Evolutionary conservation across 2,888 invertebrate species (phyloP).

Genomic region (Pherbina coryleti): DNA sequence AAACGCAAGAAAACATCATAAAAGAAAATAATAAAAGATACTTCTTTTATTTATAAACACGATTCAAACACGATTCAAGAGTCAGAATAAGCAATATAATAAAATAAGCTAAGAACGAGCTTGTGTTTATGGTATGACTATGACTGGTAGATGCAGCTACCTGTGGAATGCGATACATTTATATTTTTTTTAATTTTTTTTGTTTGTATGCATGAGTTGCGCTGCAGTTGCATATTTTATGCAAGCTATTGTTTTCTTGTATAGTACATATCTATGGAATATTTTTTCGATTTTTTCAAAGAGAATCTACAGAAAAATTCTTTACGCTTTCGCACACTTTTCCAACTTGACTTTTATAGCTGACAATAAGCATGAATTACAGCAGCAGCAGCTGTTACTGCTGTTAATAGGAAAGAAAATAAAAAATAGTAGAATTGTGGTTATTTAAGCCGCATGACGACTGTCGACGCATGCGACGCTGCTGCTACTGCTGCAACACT

Average conservation of each 20-base stretch:
- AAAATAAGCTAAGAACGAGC: not conserved
- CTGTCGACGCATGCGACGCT: not conserved
- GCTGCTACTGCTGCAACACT: conserved; percentile 16
- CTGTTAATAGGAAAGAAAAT: not conserved
- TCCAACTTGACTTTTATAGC: conserved; percentile 12
- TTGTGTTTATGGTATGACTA: not conserved
- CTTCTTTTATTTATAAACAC: not conserved
- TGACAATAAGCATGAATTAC: conserved; percentile 18
- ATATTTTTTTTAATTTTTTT: too few relatives aligned
- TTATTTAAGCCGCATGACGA: not conserved
- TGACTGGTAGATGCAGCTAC: not conserved
- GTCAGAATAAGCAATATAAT: conserved; percentile 16
- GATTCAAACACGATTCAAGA: not conserved
- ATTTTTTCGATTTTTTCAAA: not conserved
- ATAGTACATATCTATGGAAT: not conserved
- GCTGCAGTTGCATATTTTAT: conserved; percentile 28
- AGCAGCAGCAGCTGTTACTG: not conserved
- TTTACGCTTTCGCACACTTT: conserved; percentile 33
- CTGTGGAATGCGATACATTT: not conserved
- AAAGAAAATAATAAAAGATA: not conserved
- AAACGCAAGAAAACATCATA: not conserved
- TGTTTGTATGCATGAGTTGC: conserved; percentile 16
- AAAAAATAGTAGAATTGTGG: not conserved
- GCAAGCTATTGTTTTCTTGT: not conserved
- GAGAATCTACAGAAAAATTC: conserved; percentile 13